These are phyloP conservation scores for Drosophila flavopinicola DNA, from an alignment of 2,888 invertebrate species.

Conservation along the genomic window DNA sequence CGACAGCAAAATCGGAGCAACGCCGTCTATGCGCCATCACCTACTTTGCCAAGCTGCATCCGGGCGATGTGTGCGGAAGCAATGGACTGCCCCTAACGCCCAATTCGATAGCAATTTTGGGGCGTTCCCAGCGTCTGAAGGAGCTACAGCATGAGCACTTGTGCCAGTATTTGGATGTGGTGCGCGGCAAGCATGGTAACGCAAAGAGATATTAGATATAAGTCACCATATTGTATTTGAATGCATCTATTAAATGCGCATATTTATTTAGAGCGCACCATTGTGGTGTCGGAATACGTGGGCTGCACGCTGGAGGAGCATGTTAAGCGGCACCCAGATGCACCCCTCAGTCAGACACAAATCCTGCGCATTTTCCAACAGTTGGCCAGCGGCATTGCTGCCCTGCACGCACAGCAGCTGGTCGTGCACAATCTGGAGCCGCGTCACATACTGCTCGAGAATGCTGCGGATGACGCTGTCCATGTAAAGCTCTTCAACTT, in stretches of 20 bases:
- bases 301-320: constrained; percentile 88
- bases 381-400: constrained; percentile 89
- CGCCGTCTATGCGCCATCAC: constrained; percentile 91
- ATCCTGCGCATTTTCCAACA: constrained; percentile 89
- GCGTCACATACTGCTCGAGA: constrained; percentile 91
- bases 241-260: no score
- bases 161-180: constrained; percentile 95
- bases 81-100: constrained; percentile 98
- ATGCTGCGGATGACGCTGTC: constrained; percentile 85
- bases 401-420: constrained; percentile 90
- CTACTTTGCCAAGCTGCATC: constrained; percentile 95
- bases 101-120: constrained; percentile 97
- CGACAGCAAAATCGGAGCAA: constrained; percentile 43
- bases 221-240: no score
- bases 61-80: constrained; percentile 95
- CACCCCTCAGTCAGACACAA: constrained; percentile 82
- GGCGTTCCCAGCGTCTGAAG: constrained; percentile 93
- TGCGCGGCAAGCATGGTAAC: constrained; percentile 96
- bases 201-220: no score
- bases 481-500: constrained; percentile 94
- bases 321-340: constrained; percentile 81
- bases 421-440: constrained; percentile 92
- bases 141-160: constrained; percentile 91
- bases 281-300: constrained; percentile 92
- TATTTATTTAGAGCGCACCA: constrained; percentile 87